Base-by-base conservation (phyloP, 2,797 vertebrate genomes). In the Lithobates sylvaticus region DNA sequence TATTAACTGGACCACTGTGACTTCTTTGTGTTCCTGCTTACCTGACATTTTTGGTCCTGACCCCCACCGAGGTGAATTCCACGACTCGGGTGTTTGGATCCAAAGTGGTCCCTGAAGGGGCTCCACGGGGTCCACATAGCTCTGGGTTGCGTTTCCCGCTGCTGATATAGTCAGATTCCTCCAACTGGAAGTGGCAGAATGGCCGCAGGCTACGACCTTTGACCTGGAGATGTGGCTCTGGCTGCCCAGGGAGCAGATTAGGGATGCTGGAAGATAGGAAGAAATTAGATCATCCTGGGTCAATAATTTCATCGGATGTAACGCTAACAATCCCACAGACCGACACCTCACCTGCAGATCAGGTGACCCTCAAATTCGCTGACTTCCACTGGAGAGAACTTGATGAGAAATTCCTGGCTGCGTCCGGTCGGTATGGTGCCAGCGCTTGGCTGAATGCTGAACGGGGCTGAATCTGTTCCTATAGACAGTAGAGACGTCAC, bases 291-390 rank as follows among this genome's bases (percentile, higher is more conserved):
- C 61, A 26, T 26, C 23, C 50, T 18, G 15, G 50, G 4, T 26
- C 23, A n/a, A 18, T 18, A 9, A 65, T 26, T 5, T 65, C 8
- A 39, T 39, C 39, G 1, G 10, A 39, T 39, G 8, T 39, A 39
- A 9, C 1, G 1, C 7, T 39, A 39, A 61, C 8, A 8, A 18
- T 26, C 2, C 7, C 39, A 26, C 23, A 69, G 13, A 10, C 15
- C 27, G 15, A 10, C 12, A 18, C 78, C 93, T 89, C 91, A 98
- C 98, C 96, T 97, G 97, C 97, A 98, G 74, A 93, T n/a, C 65
- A 99, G 90, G 16, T 9, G 90, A 88, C 91, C 94, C 72, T 96
- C 90, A 81, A 96, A 97, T 21, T 92, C 88, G 1, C 94, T 94
- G n/a, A 91, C 65, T 0, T 94, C 92, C 88, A 93, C 2, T 0